Evolutionary conservation across 2,888 invertebrate species (phyloP).

Genomic region (Odontocolon sp.): DNA sequence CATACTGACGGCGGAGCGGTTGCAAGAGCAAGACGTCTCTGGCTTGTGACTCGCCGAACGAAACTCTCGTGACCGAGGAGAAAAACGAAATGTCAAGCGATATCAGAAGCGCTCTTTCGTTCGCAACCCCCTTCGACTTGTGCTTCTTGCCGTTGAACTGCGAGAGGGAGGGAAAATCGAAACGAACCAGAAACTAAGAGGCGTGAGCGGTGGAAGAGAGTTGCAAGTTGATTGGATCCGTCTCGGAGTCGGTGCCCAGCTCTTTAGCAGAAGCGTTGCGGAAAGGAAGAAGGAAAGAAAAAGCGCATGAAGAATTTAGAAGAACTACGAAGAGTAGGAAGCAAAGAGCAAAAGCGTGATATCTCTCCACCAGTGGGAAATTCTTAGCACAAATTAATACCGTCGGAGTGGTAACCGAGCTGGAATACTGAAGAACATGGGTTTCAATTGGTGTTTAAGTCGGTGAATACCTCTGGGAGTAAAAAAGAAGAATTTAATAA

Average conservation of each 20-base stretch:
- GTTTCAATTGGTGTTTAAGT: background rate
- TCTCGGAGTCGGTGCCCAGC: slow-evolving; percentile 14
- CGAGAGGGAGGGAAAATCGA: slow-evolving; percentile 5
- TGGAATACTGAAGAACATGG: background rate
- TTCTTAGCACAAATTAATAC: background rate
- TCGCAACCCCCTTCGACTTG: background rate
- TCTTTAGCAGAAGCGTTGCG: slow-evolving; percentile 26
- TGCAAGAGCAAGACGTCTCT: slow-evolving; percentile 19
- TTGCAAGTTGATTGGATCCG: slow-evolving; percentile 52
- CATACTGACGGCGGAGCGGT: slow-evolving; percentile 19
- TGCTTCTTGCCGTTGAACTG: slow-evolving; percentile 2
- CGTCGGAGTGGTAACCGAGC: background rate
- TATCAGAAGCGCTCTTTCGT: too few species aligned
- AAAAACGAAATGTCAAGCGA: slow-evolving; percentile 9
- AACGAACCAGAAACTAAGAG: background rate
- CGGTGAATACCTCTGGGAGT: background rate
- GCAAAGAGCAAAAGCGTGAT: slow-evolving; percentile 1
- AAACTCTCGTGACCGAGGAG: background rate
- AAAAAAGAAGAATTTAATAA: too few species aligned
- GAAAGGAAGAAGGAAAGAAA: slow-evolving; percentile 11
- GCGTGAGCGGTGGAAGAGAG: background rate
- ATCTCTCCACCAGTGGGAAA: background rate
- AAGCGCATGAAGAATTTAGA: too few species aligned
- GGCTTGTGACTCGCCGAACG: slow-evolving; percentile 18
- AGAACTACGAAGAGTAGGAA: background rate